Percentiles rank a stretch among this genome's conserved stretches.
Conservation (phyloP, 2,113 vertebrate species). For the Propithecus coquereli region DNA sequence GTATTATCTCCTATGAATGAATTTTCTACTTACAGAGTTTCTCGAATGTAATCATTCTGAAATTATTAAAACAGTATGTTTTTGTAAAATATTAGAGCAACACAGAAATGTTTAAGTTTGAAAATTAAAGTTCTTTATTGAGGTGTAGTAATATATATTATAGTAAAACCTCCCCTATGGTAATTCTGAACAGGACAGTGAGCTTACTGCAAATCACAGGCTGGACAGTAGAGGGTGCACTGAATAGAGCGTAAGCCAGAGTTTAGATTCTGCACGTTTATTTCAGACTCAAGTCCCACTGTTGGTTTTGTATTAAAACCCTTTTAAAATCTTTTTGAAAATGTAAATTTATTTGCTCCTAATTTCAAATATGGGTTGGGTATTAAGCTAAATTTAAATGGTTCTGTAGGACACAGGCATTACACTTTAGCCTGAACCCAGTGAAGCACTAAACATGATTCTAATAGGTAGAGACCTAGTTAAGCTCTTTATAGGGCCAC, state of each 20-base stretch:
- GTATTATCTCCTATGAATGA: not conserved
- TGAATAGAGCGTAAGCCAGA: not conserved
- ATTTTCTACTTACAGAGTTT: not conserved
- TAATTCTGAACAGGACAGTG: not conserved
- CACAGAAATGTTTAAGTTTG: not conserved
- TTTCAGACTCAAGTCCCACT: not conserved
- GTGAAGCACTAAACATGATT: not conserved
- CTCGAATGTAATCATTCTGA: not conserved
- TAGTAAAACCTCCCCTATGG: not conserved
- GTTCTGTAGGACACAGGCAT: not conserved
- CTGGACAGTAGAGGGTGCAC: not conserved
- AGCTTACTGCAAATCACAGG: not conserved
- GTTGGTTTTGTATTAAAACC: constrained; percentile 6
- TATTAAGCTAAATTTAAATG: not conserved
- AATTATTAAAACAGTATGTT: not conserved
- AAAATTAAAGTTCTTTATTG: not conserved
- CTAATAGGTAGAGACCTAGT: not conserved
- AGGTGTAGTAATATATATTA: not conserved
- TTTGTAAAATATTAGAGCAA: not conserved
- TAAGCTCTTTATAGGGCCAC: not conserved
- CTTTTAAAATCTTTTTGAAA: constrained; percentile 8
- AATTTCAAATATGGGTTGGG: not conserved
- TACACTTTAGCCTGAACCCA: not conserved
- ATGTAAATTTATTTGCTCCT: not conserved
- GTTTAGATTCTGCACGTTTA: not conserved